Evolutionary conservation across 92 coral and sea anemone genomes (phyloP).

Genomic region (Muricea muricata): DNA sequence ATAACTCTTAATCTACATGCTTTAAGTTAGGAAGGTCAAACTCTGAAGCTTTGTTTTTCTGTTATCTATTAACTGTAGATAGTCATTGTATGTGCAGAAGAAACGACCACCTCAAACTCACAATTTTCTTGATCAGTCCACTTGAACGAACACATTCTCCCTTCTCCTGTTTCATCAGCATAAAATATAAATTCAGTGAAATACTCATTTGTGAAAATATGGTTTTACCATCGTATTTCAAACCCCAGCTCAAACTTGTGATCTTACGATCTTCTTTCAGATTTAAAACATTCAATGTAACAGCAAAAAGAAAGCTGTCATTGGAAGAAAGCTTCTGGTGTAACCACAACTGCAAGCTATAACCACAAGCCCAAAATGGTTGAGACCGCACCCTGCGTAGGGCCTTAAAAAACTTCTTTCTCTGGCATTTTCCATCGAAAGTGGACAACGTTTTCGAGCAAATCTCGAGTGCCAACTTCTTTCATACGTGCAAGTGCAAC

Average conservation of each 20-base stretch:
- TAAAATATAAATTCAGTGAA: background rate
- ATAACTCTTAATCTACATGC: too few species aligned
- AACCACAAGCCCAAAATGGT: slow-evolving; percentile 1
- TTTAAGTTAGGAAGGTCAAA: too few species aligned
- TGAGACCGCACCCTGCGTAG: background rate
- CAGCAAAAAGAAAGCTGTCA: background rate
- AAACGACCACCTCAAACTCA: background rate
- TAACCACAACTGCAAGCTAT: background rate
- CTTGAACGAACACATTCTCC: background rate
- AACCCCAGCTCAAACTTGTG: background rate
- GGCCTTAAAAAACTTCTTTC: background rate
- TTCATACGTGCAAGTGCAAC: too few species aligned
- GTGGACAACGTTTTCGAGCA: background rate
- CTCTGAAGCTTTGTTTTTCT: too few species aligned
- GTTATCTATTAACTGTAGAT: background rate
- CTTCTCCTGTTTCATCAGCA: background rate
- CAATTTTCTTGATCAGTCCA: background rate
- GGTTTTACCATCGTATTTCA: background rate
- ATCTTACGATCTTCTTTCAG: background rate
- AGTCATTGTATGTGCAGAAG: background rate
- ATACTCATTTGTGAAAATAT: background rate
- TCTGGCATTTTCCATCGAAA: background rate
- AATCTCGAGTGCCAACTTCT: too few species aligned
- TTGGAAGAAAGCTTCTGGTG: background rate
- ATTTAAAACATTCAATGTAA: background rate